A percentile compares a stretch with the other conserved stretches of the same genome.
Conservation (phyloP, 2,113 vertebrate species). For the Mustelus asterias region DNA sequence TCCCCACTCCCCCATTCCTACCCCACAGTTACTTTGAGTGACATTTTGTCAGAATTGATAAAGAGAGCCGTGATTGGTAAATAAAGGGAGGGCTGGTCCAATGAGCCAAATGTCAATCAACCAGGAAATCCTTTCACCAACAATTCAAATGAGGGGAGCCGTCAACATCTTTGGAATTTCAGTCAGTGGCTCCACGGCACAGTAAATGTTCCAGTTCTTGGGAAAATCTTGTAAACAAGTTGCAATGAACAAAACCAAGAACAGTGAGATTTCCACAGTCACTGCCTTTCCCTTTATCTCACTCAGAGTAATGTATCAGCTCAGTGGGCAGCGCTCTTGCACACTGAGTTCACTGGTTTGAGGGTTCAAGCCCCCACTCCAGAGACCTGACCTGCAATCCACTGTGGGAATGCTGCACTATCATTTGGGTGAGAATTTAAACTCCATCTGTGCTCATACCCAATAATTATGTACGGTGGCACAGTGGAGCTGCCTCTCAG, state of each 20-base stretch:
- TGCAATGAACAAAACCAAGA: neutral
- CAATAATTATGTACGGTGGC: neutral
- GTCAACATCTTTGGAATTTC: neutral
- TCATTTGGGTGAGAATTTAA: neutral
- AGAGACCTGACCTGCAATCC: neutral
- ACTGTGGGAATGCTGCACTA: neutral
- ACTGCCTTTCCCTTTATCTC: neutral
- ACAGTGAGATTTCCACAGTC: neutral
- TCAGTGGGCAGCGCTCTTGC: neutral
- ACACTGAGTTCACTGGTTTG: too few species aligned
- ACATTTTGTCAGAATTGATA: slow-evolving; percentile 29
- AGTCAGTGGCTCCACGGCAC: neutral
- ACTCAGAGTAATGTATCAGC: neutral
- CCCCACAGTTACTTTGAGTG: neutral
- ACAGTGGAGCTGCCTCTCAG: too few species aligned
- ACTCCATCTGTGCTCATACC: neutral
- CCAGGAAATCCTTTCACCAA: neutral
- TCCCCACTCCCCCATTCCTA: neutral
- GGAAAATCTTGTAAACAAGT: neutral
- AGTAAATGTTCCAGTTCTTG: neutral
- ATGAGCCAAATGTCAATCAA: neutral
- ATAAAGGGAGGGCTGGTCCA: slow-evolving; percentile 11
- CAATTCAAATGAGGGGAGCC: neutral
- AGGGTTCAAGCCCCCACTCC: neutral
- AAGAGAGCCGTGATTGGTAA: slow-evolving; percentile 12